These are phyloP conservation scores for Caenorhabditis zanzibari DNA, from an alignment of 2,888 invertebrate genomes.

Conservation along the genomic window DNA sequence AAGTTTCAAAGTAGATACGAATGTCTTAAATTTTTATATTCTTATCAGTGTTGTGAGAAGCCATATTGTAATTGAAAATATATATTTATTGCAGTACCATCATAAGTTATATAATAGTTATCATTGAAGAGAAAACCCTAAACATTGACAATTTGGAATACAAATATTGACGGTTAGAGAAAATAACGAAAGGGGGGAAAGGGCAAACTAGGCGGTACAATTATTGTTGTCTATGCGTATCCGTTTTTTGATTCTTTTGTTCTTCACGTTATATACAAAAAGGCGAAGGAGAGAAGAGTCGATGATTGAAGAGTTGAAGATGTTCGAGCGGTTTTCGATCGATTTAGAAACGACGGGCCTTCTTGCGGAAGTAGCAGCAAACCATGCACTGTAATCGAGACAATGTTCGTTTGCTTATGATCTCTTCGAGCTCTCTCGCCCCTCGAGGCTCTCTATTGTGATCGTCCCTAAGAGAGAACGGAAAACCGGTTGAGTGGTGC, in stretches of 20 bases:
- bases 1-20: too few species aligned
- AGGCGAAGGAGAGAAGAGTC: conserved; percentile 44
- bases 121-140: conserved; percentile 60
- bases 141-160: conserved; percentile 31
- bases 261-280: conserved; percentile 66
- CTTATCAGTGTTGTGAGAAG: too few species aligned
- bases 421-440: conserved; percentile 58
- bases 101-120: conserved; percentile 65
- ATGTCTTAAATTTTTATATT: too few species aligned
- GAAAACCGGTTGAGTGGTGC: conserved; percentile 28
- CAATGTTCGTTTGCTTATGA: conserved; percentile 62
- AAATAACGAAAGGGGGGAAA: not conserved
- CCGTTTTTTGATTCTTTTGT: conserved; percentile 53
- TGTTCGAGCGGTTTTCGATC: conserved; percentile 37
- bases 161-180: conserved; percentile 38
- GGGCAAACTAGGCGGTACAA: conserved; percentile 67
- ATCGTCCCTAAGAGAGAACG: conserved; percentile 38
- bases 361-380: conserved; percentile 83
- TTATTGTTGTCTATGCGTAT: conserved; percentile 66
- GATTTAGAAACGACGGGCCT: conserved; percentile 70
- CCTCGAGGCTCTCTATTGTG: conserved; percentile 36
- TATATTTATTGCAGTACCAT: conserved; percentile 65
- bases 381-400: conserved; percentile 79
- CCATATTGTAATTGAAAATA: conserved; percentile 31
- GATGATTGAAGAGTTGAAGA: conserved; percentile 14